Conservation (phyloP, 2,113 vertebrate species). For the Rana temporaria region DNA sequence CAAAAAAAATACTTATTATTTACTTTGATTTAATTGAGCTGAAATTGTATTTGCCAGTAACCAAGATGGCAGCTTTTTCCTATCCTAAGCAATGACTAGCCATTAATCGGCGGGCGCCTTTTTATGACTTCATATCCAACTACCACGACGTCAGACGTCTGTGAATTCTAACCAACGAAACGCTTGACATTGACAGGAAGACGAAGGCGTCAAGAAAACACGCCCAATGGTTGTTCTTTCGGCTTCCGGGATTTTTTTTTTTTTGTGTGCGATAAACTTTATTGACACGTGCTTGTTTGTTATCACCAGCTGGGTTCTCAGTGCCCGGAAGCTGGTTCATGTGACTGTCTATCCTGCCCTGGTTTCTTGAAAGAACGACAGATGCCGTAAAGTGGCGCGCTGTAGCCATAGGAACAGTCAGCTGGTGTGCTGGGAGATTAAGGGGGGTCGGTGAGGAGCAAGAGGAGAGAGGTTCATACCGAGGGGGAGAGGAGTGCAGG, state of each 20-base stretch:
- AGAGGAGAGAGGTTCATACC: too few relatives aligned
- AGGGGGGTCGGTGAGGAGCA: too few relatives aligned
- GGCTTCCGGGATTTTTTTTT: not conserved
- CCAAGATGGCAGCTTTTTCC: not conserved
- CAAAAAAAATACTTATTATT: not conserved
- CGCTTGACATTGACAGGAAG: not conserved
- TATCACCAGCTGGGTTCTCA: too few relatives aligned
- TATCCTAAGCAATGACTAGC: not conserved
- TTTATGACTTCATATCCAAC: not conserved
- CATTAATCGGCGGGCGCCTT: not conserved
- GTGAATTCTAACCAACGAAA: not conserved
- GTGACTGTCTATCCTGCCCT: too few relatives aligned
- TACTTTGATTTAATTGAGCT: too few relatives aligned
- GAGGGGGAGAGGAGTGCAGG: too few relatives aligned
- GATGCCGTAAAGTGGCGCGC: conserved; percentile 5
- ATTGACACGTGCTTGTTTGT: not conserved
- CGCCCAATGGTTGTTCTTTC: too few relatives aligned
- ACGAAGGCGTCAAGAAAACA: too few relatives aligned
- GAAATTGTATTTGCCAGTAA: not conserved
- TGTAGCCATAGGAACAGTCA: conserved; percentile 18
- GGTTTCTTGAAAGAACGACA: not conserved
- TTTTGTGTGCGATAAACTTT: not conserved
- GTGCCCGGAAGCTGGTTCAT: not conserved
- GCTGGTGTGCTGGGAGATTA: too few relatives aligned
- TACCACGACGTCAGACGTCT: not conserved